Evolutionary conservation across 1,140 invertebrate genomes (phyloP).

Genomic region (Caenorhabditis latens): DNA sequence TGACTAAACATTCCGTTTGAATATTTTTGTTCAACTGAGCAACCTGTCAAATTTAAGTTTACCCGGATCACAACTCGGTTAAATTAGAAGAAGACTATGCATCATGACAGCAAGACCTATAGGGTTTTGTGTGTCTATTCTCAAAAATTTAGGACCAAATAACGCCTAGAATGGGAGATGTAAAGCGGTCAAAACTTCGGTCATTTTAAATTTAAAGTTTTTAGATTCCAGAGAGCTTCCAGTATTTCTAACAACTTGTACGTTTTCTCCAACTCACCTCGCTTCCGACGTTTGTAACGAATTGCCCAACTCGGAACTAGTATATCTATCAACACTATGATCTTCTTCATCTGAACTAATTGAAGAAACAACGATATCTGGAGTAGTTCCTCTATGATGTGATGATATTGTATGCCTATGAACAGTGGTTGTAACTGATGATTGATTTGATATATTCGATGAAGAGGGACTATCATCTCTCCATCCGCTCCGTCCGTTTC

Average conservation of each 20-base stretch:
- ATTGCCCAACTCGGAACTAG: slow-evolving; percentile 66
- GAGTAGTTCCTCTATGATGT: slow-evolving; percentile 67
- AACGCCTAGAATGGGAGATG: too few species aligned
- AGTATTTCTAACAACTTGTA: not conserved
- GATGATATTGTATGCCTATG: slow-evolving; percentile 53
- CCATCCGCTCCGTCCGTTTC: slow-evolving; percentile 50
- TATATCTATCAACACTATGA: slow-evolving; percentile 58
- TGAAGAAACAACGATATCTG: slow-evolving; percentile 76
- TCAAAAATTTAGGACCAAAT: too few species aligned
- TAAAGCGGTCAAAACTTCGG: too few species aligned
- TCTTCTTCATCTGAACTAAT: slow-evolving; percentile 77
- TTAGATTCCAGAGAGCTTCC: too few species aligned
- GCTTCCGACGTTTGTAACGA: slow-evolving; percentile 66
- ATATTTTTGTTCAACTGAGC: not conserved
- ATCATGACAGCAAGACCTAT: too few species aligned
- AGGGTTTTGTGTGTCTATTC: too few species aligned
- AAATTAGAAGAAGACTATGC: too few species aligned
- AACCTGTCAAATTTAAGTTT: too few species aligned
- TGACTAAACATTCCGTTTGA: too few species aligned
- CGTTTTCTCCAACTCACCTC: slow-evolving; percentile 55
- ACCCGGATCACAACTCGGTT: too few species aligned
- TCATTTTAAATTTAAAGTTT: too few species aligned
- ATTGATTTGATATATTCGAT: slow-evolving; percentile 32
- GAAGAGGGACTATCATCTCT: slow-evolving; percentile 59
- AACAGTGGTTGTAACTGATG: slow-evolving; percentile 25